Conservation (phyloP, 2,797 vertebrate genomes). For the Bufotes viridis region DNA sequence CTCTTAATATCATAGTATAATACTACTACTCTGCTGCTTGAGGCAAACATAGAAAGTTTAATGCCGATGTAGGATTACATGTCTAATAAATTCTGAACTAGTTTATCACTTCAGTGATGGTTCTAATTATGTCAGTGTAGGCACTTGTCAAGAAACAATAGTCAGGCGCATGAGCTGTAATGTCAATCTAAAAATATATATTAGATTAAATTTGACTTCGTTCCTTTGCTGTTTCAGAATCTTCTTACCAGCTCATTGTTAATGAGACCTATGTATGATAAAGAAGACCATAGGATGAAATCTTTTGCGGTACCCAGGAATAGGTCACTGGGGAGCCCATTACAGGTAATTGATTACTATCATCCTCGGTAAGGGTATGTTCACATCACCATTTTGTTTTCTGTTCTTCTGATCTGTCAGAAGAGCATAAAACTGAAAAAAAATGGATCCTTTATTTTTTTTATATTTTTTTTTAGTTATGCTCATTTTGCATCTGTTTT, state of each 20-base stretch:
- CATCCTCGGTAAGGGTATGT: neutral
- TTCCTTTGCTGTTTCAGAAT: constrained; percentile 75
- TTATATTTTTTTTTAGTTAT: too few species aligned
- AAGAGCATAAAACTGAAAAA: too few species aligned
- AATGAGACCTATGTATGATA: constrained; percentile 82
- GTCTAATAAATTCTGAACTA: neutral
- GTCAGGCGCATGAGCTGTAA: too few species aligned
- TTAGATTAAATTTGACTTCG: too few species aligned
- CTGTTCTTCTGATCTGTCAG: too few species aligned
- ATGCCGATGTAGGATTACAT: neutral
- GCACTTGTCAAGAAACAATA: neutral
- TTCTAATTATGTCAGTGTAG: neutral
- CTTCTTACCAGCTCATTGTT: constrained; percentile 91
- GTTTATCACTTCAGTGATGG: neutral
- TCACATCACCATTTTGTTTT: too few species aligned
- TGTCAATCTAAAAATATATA: too few species aligned
- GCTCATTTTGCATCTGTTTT: too few species aligned
- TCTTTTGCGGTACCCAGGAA: constrained; percentile 82
- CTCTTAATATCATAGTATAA: too few species aligned
- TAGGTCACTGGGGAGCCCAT: constrained; percentile 79
- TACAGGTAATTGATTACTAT: constrained; percentile 73
- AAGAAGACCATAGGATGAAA: constrained; percentile 87
- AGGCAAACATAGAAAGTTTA: neutral
- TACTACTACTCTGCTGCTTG: too few species aligned
- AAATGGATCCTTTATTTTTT: too few species aligned